Percentiles rank a stretch among this genome's conserved stretches.
phyloP scores from a whole-genome alignment of 2,888 invertebrate species.

The Sinelater perroti region DNA sequence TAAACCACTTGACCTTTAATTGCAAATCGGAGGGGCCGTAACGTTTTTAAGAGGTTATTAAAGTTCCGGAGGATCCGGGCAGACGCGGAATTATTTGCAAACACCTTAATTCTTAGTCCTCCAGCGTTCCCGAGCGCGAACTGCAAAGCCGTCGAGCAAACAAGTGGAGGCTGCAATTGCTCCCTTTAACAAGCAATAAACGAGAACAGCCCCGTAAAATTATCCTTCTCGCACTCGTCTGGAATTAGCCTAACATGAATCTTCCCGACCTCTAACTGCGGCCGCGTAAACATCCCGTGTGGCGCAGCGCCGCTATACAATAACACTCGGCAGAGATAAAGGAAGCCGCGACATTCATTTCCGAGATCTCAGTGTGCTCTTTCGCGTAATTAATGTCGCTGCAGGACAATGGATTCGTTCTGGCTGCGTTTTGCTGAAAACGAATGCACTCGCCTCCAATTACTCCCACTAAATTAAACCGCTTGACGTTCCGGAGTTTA shows the following conservation, averaged over 20 bases:
- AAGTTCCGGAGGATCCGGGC: no score
- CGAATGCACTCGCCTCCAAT: constrained; percentile 19
- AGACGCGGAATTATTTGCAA: constrained; percentile 21
- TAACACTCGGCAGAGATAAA: constrained; percentile 51
- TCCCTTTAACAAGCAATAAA: constrained; percentile 56
- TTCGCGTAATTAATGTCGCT: constrained; percentile 57
- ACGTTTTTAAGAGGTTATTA: constrained; percentile 3
- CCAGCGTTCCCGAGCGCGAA: constrained; percentile 28
- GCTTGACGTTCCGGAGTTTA: no score
- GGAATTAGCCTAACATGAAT: constrained; percentile 55
- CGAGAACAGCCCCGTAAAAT: constrained; percentile 52
- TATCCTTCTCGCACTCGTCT: constrained; percentile 52
- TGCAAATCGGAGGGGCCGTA: no score
- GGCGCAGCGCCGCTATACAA: constrained; percentile 39
- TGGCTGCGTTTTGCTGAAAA: constrained; percentile 34
- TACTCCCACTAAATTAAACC: constrained; percentile 23
- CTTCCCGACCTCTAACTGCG: constrained; percentile 50
- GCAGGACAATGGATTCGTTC: constrained; percentile 51
- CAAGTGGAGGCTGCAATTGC: constrained; percentile 51
- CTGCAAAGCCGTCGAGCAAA: constrained; percentile 43
- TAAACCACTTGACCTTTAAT: no score
- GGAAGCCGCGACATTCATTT: constrained; percentile 58
- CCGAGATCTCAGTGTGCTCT: constrained; percentile 52
- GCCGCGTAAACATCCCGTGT: constrained; percentile 50
- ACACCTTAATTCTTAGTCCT: constrained; percentile 27